Conservation (phyloP, 2,113 vertebrate species). For the Ammodytes dubius region DNA sequence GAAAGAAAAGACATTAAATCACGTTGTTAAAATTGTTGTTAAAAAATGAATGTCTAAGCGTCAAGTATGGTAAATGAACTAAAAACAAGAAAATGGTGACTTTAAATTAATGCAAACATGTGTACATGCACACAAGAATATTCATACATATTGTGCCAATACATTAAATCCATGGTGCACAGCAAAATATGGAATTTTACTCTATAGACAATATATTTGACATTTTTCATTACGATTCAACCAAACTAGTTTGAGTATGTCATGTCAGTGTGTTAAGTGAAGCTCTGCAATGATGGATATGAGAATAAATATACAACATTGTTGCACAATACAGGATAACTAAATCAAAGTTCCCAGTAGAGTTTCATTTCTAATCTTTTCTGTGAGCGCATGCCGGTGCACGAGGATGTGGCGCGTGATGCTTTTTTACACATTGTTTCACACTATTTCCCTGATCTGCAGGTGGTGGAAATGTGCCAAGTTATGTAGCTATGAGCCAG, state of each 20-base stretch:
- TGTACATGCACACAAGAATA: neutral
- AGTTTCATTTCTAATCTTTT: no score
- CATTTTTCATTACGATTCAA: neutral
- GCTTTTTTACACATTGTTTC: neutral
- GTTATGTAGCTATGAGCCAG: no score
- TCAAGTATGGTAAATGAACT: neutral
- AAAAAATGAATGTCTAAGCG: neutral
- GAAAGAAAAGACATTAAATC: neutral
- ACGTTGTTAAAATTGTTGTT: neutral
- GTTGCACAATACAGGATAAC: neutral
- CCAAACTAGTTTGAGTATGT: neutral
- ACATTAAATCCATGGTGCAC: no score
- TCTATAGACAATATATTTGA: no score
- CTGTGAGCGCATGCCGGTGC: no score
- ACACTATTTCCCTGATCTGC: neutral
- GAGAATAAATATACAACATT: neutral
- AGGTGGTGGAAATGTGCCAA: neutral
- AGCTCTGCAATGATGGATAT: neutral
- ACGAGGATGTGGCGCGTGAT: no score
- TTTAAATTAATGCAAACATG: neutral
- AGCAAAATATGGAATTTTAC: no score
- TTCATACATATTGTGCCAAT: no score
- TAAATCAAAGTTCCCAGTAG: no score
- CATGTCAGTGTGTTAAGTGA: neutral
- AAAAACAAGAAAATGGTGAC: conserved; percentile 3